A percentile compares a stretch with the other conserved stretches of the same genome.
phyloP scores from a whole-genome alignment of 2,888 invertebrate genomes.

The Adela reaumurella region DNA sequence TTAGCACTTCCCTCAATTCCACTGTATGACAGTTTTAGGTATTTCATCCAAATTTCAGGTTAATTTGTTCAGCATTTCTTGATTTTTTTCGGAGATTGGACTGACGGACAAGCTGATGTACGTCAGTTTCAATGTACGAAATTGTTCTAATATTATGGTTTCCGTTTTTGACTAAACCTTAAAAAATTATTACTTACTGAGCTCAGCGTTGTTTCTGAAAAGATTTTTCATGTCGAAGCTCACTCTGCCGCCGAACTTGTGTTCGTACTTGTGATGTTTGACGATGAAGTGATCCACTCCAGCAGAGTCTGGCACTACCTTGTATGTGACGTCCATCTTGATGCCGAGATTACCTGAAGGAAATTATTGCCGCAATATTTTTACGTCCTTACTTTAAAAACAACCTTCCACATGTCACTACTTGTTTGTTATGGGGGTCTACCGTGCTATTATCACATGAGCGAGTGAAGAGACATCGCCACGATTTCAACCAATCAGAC shows the following conservation, averaged over 20 bases:
- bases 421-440: background rate
- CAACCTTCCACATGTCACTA: too few relatives aligned
- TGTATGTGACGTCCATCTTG: slow-evolving; percentile 44
- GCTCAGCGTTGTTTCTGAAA: slow-evolving; percentile 46
- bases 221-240: slow-evolving; percentile 42
- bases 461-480: too few relatives aligned
- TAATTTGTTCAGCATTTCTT: too few relatives aligned
- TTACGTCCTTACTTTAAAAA: background rate
- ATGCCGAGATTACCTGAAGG: slow-evolving; percentile 43
- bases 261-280: slow-evolving; percentile 39
- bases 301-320: slow-evolving; percentile 40
- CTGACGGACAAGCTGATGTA: slow-evolving; percentile 1
- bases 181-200: slow-evolving; percentile 28
- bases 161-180: slow-evolving; percentile 1
- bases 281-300: slow-evolving; percentile 47
- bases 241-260: slow-evolving; percentile 45
- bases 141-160: background rate
- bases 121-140: slow-evolving; percentile 5
- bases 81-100: too few relatives aligned
- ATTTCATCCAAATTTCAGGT: too few relatives aligned
- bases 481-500: too few relatives aligned
- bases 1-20: too few relatives aligned
- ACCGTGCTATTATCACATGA: too few relatives aligned
- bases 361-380: slow-evolving; percentile 2
- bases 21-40: too few relatives aligned